Evolutionary conservation across 2,113 vertebrate genomes (phyloP), one percentile per base, ranked within the genome.

Genomic region (Psittacula cyanocephala): DNA sequence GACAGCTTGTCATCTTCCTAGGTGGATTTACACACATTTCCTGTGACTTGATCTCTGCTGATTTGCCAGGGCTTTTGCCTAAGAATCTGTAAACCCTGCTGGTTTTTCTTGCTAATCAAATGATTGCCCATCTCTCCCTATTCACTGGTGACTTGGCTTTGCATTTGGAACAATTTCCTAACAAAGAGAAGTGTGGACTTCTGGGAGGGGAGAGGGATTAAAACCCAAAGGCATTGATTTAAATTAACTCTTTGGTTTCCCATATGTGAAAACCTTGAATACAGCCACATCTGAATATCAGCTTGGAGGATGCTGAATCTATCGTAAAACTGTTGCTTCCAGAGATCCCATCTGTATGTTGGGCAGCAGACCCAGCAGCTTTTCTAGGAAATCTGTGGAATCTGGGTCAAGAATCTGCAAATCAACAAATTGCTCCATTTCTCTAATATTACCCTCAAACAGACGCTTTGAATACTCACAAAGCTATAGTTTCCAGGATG

Each of bases 331-430:
- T 67, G 4, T 57, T 25, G 53, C 24, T 33, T 23, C 19, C n/a
- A 69, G 63, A 52, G 23, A 74, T 50, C 25, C 65, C 49, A 80
- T 80, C 86, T 70, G 6, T 69, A 23, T 35, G 28, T 31, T 44
- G 63, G 49, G 41, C 53, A 59, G n/a, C 53, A 87, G 41, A 89
- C 65, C 67, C 75, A 86, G 17, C 33, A 55, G 55, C 43, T 91
- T 81, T 90, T 86, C 79, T 75, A 83, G 68, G 86, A 96, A 96
- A 67, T 53, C 50, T 81, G 35, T 43, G 33, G 78, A 86, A 91
- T 49, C 39, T 65, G 47, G 39, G 53, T 81, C 86, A 92, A 68
- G 50, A 74, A 59, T 60, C 49, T 76, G 64, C 69, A 91, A 53
- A 95, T 87, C 41, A 76, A 74, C 49, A 65, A 86, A 74, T 31